These are phyloP conservation scores for Calliopum simillimum DNA, from an alignment of 2,888 invertebrate genomes.

Conservation along the genomic window DNA sequence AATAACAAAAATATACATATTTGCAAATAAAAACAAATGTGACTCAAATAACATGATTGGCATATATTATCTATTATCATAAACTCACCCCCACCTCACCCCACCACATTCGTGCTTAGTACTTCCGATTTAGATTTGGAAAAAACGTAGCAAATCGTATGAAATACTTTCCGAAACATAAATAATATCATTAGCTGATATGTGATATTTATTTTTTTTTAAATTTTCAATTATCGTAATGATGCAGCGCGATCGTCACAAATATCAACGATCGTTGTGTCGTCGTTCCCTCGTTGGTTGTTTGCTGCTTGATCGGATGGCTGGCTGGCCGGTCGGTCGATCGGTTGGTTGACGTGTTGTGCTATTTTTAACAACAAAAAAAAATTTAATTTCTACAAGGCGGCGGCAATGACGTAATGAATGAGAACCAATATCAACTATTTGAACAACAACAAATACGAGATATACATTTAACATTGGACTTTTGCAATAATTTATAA, in stretches of 20 bases:
- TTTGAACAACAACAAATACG: neutral
- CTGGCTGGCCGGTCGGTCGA: no score
- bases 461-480: neutral
- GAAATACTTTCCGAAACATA: slow-evolving; percentile 11
- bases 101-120: neutral
- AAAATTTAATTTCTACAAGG: slow-evolving; percentile 15
- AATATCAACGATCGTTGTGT: neutral
- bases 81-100: neutral
- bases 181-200: neutral
- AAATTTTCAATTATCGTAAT: neutral
- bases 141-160: neutral
- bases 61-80: no score
- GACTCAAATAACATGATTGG: no score
- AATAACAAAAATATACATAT: no score
- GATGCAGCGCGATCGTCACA: neutral
- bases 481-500: neutral
- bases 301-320: slow-evolving; percentile 17
- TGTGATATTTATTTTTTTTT: slow-evolving; percentile 6
- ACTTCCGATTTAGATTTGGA: slow-evolving; percentile 13
- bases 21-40: no score
- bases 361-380: slow-evolving; percentile 42
- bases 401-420: slow-evolving; percentile 28
- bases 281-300: slow-evolving; percentile 2
- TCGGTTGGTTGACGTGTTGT: slow-evolving; percentile 47
- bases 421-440: slow-evolving; percentile 13